A percentile compares a stretch with the other conserved stretches of the same genome.
Evolutionary conservation across 2,888 invertebrate genomes (phyloP).

Genomic region (Agrotis segetum): DNA sequence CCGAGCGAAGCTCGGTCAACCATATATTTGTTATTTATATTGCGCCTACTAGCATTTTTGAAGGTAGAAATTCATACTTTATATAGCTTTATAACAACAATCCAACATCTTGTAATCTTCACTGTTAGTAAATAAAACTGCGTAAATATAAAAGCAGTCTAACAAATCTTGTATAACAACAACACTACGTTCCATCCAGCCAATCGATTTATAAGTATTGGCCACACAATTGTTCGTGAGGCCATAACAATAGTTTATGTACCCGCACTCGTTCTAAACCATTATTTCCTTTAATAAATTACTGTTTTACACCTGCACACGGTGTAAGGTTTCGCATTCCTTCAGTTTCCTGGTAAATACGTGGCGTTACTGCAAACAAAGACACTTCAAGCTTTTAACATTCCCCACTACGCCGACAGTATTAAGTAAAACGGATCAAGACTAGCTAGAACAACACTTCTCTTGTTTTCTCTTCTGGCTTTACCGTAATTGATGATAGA

Average conservation of each 20-base stretch:
- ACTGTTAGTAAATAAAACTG: not conserved
- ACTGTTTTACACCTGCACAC: slow-evolving; percentile 52
- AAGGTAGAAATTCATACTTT: not conserved
- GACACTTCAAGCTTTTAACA: slow-evolving; percentile 40
- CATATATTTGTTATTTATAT: not conserved
- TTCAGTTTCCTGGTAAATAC: slow-evolving; percentile 68
- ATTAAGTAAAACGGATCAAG: slow-evolving; percentile 16
- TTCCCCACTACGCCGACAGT: not conserved
- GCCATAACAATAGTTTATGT: slow-evolving; percentile 53
- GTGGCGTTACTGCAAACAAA: slow-evolving; percentile 67
- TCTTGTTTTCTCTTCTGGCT: slow-evolving; percentile 8
- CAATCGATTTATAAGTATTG: slow-evolving; percentile 22
- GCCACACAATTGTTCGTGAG: slow-evolving; percentile 33
- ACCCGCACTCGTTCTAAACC: slow-evolving; percentile 40
- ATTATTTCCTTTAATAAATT: slow-evolving; percentile 63
- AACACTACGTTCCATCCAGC: slow-evolving; percentile 10
- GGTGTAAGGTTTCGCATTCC: slow-evolving; percentile 67
- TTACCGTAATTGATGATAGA: slow-evolving; percentile 23
- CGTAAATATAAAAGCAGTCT: not conserved
- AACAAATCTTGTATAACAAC: slow-evolving; percentile 27
- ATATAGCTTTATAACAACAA: not conserved
- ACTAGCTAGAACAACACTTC: not conserved
- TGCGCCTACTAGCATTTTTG: not conserved
- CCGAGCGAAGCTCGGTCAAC: too few relatives aligned
- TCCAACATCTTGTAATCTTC: not conserved